Conservation (phyloP, 1,140 invertebrate genomes). For the Drosophila busckii region DNA sequence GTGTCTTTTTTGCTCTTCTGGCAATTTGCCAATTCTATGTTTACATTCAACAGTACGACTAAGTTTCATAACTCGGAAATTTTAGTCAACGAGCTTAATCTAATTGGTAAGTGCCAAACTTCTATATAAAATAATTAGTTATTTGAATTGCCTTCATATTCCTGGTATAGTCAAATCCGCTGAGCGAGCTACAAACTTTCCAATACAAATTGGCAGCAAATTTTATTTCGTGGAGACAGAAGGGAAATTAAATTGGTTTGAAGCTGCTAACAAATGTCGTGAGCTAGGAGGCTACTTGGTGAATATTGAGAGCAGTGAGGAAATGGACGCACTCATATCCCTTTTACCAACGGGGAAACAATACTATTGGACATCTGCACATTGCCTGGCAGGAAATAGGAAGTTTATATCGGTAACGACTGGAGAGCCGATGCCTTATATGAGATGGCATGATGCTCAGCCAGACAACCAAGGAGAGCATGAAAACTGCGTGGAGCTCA, state of each 20-base stretch:
- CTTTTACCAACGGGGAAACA: not conserved
- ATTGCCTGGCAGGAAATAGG: not conserved
- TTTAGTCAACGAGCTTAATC: no score
- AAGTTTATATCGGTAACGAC: conserved; percentile 7
- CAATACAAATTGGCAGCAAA: conserved; percentile 11
- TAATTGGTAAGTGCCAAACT: no score
- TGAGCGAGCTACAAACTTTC: conserved; percentile 2
- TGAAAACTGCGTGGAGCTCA: conserved; percentile 5
- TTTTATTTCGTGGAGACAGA: conserved; percentile 5
- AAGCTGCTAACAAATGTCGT: conserved; percentile 13
- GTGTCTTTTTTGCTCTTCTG: no score
- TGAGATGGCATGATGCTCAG: conserved; percentile 1
- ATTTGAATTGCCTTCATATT: no score
- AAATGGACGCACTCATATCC: conserved; percentile 2
- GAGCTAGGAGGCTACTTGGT: conserved; percentile 12
- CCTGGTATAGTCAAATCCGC: not conserved
- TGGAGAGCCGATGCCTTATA: conserved; percentile 14
- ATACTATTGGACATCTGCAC: conserved; percentile 8
- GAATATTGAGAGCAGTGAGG: conserved; percentile 9
- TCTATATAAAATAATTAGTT: no score
- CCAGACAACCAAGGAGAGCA: not conserved
- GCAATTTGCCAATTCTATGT: no score
- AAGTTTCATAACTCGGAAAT: no score
- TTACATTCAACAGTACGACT: no score
- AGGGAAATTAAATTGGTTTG: conserved; percentile 9